A percentile compares a stretch with the other conserved stretches of the same genome.
Conservation (phyloP, 2,797 vertebrate genomes). For the Prionace glauca region DNA sequence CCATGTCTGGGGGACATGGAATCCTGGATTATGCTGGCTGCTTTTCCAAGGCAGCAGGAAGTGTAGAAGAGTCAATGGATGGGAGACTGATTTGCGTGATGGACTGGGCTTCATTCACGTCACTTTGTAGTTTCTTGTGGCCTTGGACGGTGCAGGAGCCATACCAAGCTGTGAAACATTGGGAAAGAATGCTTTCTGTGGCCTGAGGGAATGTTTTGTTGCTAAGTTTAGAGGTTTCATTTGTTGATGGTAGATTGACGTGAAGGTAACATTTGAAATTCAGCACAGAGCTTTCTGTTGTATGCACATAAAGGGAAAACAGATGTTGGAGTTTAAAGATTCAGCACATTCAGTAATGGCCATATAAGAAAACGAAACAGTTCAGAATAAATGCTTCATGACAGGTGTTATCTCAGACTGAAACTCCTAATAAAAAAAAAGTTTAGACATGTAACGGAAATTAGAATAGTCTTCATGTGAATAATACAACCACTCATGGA, state of each 20-base stretch:
- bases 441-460: neutral
- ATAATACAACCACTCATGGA: neutral
- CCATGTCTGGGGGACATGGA: too few species aligned
- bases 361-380: neutral
- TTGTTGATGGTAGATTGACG: neutral
- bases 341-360: neutral
- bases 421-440: neutral
- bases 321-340: neutral
- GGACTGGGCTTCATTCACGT: too few species aligned
- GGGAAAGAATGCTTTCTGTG: too few species aligned
- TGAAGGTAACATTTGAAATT: neutral
- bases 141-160: too few species aligned
- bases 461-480: neutral
- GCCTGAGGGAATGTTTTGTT: neutral
- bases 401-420: neutral
- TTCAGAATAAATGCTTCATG: neutral
- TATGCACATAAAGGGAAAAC: neutral
- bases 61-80: too few species aligned
- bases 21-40: too few species aligned
- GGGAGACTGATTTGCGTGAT: too few species aligned
- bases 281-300: neutral
- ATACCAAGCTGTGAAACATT: too few species aligned
- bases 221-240: neutral
- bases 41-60: too few species aligned
- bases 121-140: too few species aligned